phyloP scores from a whole-genome alignment of 2,113 vertebrate species.

The Megaceryle maxima region DNA sequence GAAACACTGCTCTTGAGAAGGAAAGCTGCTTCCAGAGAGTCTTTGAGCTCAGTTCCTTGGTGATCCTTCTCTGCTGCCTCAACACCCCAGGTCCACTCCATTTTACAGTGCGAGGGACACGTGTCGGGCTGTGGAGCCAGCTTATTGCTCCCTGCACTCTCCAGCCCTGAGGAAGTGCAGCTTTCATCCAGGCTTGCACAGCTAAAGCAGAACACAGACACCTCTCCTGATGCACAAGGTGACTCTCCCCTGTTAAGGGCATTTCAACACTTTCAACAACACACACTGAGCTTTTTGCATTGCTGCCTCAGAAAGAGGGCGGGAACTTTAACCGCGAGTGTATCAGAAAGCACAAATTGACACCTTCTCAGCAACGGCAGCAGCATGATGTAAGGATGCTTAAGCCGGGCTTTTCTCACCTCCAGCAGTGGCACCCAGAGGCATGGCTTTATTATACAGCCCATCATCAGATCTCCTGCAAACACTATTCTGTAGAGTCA shows the following conservation, averaged over 20 bases:
- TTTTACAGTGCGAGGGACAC: not conserved
- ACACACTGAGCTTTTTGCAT: not conserved
- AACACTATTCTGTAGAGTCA: not conserved
- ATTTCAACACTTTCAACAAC: not conserved
- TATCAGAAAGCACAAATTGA: not conserved
- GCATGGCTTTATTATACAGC: not conserved
- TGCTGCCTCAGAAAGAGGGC: not conserved
- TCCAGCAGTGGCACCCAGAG: not conserved
- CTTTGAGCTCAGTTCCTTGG: not conserved
- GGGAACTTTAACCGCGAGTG: not conserved
- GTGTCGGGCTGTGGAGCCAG: fast-evolving
- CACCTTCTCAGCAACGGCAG: not conserved
- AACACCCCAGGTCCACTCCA: not conserved
- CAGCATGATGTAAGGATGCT: not conserved
- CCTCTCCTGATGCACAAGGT: not conserved
- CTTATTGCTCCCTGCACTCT: not conserved
- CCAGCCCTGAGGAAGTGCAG: not conserved
- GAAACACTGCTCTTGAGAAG: not conserved
- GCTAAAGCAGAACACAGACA: not conserved
- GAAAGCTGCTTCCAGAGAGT: not conserved
- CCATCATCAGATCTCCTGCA: not conserved
- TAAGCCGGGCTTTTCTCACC: not conserved
- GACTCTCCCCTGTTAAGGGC: not conserved
- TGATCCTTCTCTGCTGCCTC: not conserved
- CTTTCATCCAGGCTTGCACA: not conserved